Conservation (phyloP, 2,113 vertebrate genomes). For the Echinops telfairi region DNA sequence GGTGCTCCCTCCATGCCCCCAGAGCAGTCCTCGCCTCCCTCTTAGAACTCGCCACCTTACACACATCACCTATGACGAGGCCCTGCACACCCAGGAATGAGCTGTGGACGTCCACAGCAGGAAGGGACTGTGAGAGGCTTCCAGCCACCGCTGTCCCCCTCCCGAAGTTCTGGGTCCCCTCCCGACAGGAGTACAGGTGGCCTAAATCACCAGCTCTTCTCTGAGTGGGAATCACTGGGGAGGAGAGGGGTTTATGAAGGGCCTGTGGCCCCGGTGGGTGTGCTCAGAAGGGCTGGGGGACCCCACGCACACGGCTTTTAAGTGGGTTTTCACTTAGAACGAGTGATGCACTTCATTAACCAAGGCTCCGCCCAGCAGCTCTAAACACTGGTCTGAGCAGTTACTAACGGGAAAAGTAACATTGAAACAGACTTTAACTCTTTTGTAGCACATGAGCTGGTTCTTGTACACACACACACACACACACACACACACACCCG, state of each 20-base stretch:
- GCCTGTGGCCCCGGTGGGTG: not conserved
- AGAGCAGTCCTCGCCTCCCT: not conserved
- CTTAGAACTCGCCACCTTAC: not conserved
- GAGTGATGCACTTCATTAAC: too few species aligned
- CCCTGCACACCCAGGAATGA: not conserved
- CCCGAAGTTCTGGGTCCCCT: not conserved
- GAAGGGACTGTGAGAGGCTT: not conserved
- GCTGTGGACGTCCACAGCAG: not conserved
- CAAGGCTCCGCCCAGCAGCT: too few species aligned
- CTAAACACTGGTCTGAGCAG: too few species aligned
- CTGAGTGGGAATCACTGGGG: not conserved
- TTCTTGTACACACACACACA: too few species aligned
- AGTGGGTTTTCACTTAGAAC: not conserved
- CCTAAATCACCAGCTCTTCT: not conserved
- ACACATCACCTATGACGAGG: rapidly evolving
- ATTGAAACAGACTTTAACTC: too few species aligned
- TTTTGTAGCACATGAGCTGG: too few species aligned
- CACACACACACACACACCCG: too few species aligned
- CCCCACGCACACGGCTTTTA: not conserved
- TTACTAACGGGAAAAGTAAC: too few species aligned
- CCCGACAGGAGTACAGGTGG: not conserved
- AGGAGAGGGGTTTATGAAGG: not conserved
- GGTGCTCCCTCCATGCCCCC: not conserved
- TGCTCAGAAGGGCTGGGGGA: not conserved
- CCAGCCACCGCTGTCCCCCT: too few species aligned